Percentiles rank a stretch among this genome's conserved stretches.
Evolutionary conservation across 2,113 vertebrate genomes (phyloP).

Genomic region (Varanus salvator): DNA sequence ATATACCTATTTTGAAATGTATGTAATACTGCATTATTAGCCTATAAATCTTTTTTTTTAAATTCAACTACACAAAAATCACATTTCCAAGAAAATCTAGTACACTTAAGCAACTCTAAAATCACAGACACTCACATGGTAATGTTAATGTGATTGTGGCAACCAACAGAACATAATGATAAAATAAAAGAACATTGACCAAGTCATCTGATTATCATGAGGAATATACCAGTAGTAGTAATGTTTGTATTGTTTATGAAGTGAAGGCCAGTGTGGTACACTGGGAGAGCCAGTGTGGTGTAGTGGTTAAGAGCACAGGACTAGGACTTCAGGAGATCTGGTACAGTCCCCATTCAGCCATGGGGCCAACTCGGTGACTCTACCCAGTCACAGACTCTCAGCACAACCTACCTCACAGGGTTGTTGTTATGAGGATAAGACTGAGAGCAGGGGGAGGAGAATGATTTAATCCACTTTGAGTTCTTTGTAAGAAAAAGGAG

Average conservation of each 20-base stretch:
- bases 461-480: no score
- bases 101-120: neutral
- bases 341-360: no score
- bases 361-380: no score
- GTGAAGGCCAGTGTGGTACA: neutral
- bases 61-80: neutral
- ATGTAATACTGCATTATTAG: neutral
- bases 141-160: neutral
- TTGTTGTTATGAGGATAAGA: no score
- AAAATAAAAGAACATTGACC: neutral
- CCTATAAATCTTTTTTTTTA: neutral
- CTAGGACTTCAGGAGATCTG: no score
- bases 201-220: neutral
- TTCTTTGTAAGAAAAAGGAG: no score
- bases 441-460: no score
- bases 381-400: no score
- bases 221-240: neutral
- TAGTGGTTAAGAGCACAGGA: no score
- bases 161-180: neutral
- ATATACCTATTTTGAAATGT: neutral
- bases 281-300: no score
- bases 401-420: no score
- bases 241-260: neutral
- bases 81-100: neutral
- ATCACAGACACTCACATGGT: neutral